Conservation (phyloP, 2,888 invertebrate species). For the Ophonus ardosiacus region DNA sequence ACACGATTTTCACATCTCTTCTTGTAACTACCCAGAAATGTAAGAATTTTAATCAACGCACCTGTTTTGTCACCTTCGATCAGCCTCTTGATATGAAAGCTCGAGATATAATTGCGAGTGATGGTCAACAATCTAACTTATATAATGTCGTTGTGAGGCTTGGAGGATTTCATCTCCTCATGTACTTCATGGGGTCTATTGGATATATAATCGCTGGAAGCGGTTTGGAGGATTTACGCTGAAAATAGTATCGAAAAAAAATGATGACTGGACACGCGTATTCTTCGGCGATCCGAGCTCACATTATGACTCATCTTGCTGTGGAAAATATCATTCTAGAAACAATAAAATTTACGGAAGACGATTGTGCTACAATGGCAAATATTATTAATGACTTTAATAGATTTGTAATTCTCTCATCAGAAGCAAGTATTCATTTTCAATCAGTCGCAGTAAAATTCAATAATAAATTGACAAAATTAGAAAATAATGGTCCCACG, state of each 20-base stretch:
- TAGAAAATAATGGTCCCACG: slow-evolving; percentile 67
- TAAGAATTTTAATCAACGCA: slow-evolving; percentile 62
- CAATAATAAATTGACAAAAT: slow-evolving; percentile 78
- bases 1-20: slow-evolving; percentile 66
- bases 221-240: slow-evolving; percentile 68
- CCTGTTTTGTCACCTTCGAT: slow-evolving; percentile 68
- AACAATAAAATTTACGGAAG: slow-evolving; percentile 26
- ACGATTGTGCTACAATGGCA: slow-evolving; percentile 14
- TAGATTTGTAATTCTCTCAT: slow-evolving; percentile 61
- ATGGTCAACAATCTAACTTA: slow-evolving; percentile 38
- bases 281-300: slow-evolving; percentile 68
- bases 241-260: slow-evolving; percentile 67
- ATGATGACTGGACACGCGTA: slow-evolving; percentile 69
- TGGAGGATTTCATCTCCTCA: slow-evolving; percentile 67
- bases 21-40: slow-evolving; percentile 62
- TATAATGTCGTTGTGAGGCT: slow-evolving; percentile 65
- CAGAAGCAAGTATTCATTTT: not conserved
- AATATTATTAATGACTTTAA: slow-evolving; percentile 62
- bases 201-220: slow-evolving; percentile 67
- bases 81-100: slow-evolving; percentile 68
- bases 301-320: slow-evolving; percentile 67
- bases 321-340: slow-evolving; percentile 63
- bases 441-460: slow-evolving; percentile 70
- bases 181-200: slow-evolving; percentile 67
- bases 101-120: slow-evolving; percentile 64